Evolutionary conservation across 2,113 vertebrate genomes (phyloP).

Genomic region (Gorsachius goisagi): DNA sequence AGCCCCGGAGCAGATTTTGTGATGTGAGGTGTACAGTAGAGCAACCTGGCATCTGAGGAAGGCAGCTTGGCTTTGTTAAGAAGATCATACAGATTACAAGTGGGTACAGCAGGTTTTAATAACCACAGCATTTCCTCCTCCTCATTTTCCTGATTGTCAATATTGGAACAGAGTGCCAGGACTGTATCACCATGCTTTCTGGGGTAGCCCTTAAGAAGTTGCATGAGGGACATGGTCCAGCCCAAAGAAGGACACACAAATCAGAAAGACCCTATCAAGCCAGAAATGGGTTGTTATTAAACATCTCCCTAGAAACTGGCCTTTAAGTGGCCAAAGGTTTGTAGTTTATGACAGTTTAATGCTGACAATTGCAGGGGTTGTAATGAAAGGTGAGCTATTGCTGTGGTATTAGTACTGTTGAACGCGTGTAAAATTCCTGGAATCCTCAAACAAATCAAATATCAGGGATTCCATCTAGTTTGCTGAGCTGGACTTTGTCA

Average conservation of each 20-base stretch:
- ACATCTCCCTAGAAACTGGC: background rate
- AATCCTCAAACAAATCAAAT: background rate
- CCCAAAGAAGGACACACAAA: background rate
- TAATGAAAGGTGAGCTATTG: background rate
- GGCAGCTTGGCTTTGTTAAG: constrained; percentile 15
- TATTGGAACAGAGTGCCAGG: background rate
- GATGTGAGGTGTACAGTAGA: background rate
- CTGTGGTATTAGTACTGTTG: background rate
- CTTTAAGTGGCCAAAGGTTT: background rate
- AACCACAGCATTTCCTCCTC: background rate
- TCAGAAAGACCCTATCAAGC: background rate
- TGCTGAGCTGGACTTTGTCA: background rate
- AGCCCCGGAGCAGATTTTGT: background rate
- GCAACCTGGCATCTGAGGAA: background rate
- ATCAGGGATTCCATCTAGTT: background rate
- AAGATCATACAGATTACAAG: background rate
- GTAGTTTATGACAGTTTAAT: background rate
- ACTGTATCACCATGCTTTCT: background rate
- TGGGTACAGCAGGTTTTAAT: constrained; percentile 13
- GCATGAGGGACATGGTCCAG: background rate
- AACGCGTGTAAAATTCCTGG: background rate
- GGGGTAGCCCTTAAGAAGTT: background rate
- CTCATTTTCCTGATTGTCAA: background rate
- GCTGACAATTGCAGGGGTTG: background rate
- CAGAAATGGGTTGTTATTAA: background rate